These are phyloP conservation scores for Ganaspis brasiliensis DNA, from an alignment of 2,888 invertebrate genomes.

Conservation along the genomic window DNA sequence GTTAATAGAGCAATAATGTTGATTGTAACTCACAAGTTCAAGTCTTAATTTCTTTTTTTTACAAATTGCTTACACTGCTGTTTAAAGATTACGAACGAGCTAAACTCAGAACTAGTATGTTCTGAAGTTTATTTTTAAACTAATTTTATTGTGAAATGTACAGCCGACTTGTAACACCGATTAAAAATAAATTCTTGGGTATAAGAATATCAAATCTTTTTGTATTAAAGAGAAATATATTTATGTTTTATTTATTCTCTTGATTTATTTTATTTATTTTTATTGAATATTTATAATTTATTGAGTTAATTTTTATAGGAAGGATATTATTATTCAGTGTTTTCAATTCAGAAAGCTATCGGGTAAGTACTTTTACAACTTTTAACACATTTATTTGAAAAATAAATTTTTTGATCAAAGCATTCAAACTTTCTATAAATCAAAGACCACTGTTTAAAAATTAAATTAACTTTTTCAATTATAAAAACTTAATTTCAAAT, in stretches of 20 bases:
- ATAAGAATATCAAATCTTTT: too few relatives aligned
- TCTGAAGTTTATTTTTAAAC: not conserved
- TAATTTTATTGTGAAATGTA: slow-evolving; percentile 1
- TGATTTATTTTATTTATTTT: not conserved
- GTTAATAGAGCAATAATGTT: too few relatives aligned
- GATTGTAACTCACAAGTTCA: too few relatives aligned
- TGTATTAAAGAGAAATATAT: too few relatives aligned
- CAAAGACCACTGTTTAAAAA: too few relatives aligned
- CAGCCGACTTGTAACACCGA: not conserved
- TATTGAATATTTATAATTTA: not conserved
- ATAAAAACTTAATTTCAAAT: too few relatives aligned
- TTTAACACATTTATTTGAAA: not conserved
- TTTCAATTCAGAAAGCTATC: not conserved
- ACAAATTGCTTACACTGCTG: not conserved
- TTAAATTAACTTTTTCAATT: too few relatives aligned
- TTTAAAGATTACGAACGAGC: not conserved
- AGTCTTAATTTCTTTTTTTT: too few relatives aligned
- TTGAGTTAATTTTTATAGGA: not conserved
- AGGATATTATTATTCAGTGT: not conserved
- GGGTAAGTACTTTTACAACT: not conserved
- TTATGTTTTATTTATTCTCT: too few relatives aligned
- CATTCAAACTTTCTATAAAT: too few relatives aligned
- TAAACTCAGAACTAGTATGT: not conserved
- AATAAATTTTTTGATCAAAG: too few relatives aligned
- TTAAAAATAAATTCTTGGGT: not conserved